Percentiles rank a stretch among this genome's conserved stretches.
Evolutionary conservation across 2,888 invertebrate species (phyloP).

Genomic region (Xiphydria camelus): DNA sequence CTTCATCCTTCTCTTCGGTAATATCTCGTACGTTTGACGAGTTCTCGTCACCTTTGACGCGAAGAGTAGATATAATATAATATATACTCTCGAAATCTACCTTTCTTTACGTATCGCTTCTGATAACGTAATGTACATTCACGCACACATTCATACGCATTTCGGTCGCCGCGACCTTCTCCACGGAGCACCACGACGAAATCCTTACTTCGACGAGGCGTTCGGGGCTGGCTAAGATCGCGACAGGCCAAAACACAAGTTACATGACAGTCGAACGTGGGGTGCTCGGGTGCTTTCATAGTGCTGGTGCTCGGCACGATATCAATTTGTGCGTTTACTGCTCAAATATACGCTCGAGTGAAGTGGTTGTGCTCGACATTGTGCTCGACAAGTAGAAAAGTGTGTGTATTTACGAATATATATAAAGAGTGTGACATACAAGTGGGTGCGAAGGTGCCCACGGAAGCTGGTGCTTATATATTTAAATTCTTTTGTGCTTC

Average conservation of each 20-base stretch:
- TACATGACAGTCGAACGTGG: slow-evolving; percentile 38
- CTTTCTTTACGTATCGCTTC: background rate
- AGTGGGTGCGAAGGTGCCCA: slow-evolving; percentile 25
- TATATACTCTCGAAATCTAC: slow-evolving; percentile 5
- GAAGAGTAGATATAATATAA: slow-evolving; percentile 6
- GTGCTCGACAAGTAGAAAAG: too few species aligned
- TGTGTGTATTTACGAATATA: too few species aligned
- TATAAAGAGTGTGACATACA: slow-evolving; percentile 1
- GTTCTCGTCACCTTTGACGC: background rate
- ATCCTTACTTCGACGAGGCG: too few species aligned
- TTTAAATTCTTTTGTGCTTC: slow-evolving; percentile 38
- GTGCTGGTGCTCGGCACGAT: slow-evolving; percentile 50
- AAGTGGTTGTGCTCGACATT: too few species aligned
- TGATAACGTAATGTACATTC: slow-evolving; percentile 39
- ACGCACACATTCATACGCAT: slow-evolving; percentile 39
- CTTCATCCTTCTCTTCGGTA: too few species aligned
- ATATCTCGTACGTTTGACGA: too few species aligned
- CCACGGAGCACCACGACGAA: too few species aligned
- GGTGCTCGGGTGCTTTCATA: slow-evolving; percentile 46
- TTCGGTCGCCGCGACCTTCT: slow-evolving; percentile 15
- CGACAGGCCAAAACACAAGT: slow-evolving; percentile 16
- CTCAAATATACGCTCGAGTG: too few species aligned
- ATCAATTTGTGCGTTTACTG: slow-evolving; percentile 35
- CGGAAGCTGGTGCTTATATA: slow-evolving; percentile 27
- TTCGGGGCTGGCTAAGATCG: slow-evolving; percentile 9